These are phyloP conservation scores for Phyllotreta striolata DNA, from an alignment of 2,888 invertebrate genomes.

Conservation along the genomic window DNA sequence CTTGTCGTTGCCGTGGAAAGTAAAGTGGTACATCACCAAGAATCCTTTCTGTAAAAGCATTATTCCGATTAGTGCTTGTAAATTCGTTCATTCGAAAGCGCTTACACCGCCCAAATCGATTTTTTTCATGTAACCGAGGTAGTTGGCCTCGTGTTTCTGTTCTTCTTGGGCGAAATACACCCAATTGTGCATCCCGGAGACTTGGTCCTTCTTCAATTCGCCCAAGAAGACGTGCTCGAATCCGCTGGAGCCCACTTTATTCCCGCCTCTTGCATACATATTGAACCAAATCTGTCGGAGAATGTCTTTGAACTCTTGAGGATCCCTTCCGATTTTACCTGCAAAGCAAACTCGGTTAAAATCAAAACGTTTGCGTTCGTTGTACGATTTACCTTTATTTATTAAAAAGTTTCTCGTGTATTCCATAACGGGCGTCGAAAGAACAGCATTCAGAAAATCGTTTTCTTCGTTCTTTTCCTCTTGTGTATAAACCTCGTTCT, in stretches of 20 bases:
- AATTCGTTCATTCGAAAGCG: slow-evolving; percentile 38
- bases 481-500: slow-evolving; percentile 80
- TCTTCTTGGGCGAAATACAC: slow-evolving; percentile 84
- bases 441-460: slow-evolving; percentile 78
- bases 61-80: not conserved
- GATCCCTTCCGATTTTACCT: slow-evolving; percentile 71
- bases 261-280: slow-evolving; percentile 81
- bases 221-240: slow-evolving; percentile 94
- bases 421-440: slow-evolving; percentile 80
- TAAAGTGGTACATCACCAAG: slow-evolving; percentile 76
- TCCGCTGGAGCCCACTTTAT: slow-evolving; percentile 85
- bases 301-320: slow-evolving; percentile 75
- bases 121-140: slow-evolving; percentile 81
- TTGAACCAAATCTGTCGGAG: slow-evolving; percentile 81
- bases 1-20: slow-evolving; percentile 75
- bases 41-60: slow-evolving; percentile 74
- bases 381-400: slow-evolving; percentile 63
- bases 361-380: not conserved
- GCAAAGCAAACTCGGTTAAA: slow-evolving; percentile 39
- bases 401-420: slow-evolving; percentile 72
- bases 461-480: slow-evolving; percentile 81
- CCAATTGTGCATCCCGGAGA: slow-evolving; percentile 92
- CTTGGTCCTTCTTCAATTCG: slow-evolving; percentile 80
- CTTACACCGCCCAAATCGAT: slow-evolving; percentile 76
- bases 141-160: slow-evolving; percentile 72